phyloP scores from a whole-genome alignment of 2,113 vertebrate genomes.

The Pituophis catenifer region DNA sequence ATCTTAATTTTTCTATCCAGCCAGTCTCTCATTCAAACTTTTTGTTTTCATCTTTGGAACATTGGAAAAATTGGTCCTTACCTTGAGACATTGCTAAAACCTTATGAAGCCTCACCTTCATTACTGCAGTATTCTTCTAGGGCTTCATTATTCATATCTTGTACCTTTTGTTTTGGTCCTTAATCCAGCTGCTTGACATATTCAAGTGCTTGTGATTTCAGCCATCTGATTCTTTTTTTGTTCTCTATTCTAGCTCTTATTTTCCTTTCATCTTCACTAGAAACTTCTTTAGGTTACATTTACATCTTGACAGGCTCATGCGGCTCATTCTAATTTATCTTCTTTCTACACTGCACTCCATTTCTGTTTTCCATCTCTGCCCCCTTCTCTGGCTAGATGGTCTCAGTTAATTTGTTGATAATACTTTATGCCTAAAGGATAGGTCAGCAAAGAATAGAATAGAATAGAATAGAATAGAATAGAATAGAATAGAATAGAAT shows the following conservation, averaged over 20 bases:
- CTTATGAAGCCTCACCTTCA: not conserved
- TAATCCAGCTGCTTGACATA: not conserved
- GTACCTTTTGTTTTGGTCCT: not conserved
- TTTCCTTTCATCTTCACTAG: slow-evolving; percentile 16
- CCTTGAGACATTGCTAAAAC: not conserved
- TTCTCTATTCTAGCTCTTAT: not conserved
- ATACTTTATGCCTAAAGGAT: not conserved
- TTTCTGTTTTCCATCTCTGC: not conserved
- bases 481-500: too few species aligned
- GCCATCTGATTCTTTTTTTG: not conserved
- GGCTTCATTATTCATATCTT: not conserved
- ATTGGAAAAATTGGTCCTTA: not conserved
- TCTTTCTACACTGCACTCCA: not conserved
- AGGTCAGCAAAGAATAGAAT: not conserved
- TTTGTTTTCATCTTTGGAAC: not conserved
- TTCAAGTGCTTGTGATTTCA: slow-evolving; percentile 11
- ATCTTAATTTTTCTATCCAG: not conserved
- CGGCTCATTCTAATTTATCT: not conserved
- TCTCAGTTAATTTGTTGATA: not conserved
- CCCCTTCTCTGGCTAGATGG: not conserved
- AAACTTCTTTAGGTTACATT: not conserved
- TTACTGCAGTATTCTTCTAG: not conserved
- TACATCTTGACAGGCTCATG: not conserved
- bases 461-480: too few species aligned
- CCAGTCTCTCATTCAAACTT: not conserved